phyloP scores from a whole-genome alignment of 2,113 vertebrate species.

The Gambusia holbrooki region DNA sequence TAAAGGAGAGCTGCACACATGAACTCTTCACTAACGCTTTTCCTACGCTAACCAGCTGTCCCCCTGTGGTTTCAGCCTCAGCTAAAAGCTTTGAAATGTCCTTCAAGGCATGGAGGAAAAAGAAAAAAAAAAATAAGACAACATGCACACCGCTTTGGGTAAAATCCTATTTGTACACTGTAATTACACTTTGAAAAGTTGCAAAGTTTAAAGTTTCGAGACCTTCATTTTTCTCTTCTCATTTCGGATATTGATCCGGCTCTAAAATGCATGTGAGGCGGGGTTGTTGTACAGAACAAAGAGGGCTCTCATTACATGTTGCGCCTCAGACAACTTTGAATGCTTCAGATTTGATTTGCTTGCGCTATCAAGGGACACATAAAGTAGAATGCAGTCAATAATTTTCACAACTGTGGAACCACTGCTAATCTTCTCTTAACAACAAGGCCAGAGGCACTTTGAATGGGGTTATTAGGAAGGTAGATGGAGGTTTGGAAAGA shows the following conservation, averaged over 20 bases:
- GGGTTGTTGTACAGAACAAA: constrained; percentile 68
- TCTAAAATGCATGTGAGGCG: constrained; percentile 59
- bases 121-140: constrained; percentile 50
- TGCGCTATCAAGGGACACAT: constrained; percentile 73
- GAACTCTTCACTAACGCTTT: constrained; percentile 74
- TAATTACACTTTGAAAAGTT: constrained; percentile 80
- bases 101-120: constrained; percentile 64
- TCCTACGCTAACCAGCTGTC: constrained; percentile 74
- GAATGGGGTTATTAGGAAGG: constrained; percentile 43
- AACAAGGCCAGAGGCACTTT: constrained; percentile 53
- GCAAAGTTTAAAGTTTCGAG: constrained; percentile 74
- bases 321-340: constrained; percentile 66
- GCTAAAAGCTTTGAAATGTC: constrained; percentile 81
- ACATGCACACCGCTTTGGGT: constrained; percentile 74
- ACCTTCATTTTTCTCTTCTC: constrained; percentile 68
- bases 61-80: constrained; percentile 75
- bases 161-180: constrained; percentile 78
- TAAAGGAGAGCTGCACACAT: constrained; percentile 66
- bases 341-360: constrained; percentile 64
- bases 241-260: constrained; percentile 75
- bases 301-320: constrained; percentile 67
- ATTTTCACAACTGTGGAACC: constrained; percentile 53
- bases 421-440: constrained; percentile 45
- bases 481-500: constrained; percentile 32
- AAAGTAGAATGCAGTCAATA: constrained; percentile 68